Evolutionary conservation across 2,888 invertebrate species (phyloP), one percentile per base, ranked within the genome.

Genomic region (Eucera pruinosa): DNA sequence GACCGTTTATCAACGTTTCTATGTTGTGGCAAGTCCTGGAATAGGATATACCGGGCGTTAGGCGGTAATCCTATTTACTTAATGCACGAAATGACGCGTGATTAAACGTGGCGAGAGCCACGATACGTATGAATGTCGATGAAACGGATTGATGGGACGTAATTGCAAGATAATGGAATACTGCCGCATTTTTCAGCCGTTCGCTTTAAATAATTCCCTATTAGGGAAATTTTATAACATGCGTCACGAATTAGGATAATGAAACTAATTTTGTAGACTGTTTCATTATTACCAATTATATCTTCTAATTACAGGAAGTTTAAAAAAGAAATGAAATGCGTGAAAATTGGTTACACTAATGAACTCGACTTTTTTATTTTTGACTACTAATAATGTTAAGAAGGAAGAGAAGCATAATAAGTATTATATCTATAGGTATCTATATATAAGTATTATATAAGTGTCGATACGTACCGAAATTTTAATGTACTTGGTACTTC

Each of bases 71-170:
- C 73, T 71, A 77, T 83, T 83, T 76, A 76, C 58, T 84, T 82
- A 77, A 84, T 79, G 82, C 79, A 66, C 64, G 67, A 76, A 83
- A 83, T 76, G 84, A 74, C 71, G 79, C 73, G 79, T 50, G 73
- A 72, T 75, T 81, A 68, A 81, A 73, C 72, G 69, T 58, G 43
- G 47, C 62, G 70, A 55, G 54, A 45, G 33, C 23, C 57, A n/a
- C 25, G 47, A 61, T 62, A 57, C 43, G 25, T 62, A 64, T 67
- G 64, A 78, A 64, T 57, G 33, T 67, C 64, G 48, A 58, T 50
- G 73, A 62, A 81, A 65, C 60, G 62, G 61, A 65, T 72, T 58
- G 72, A 78, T 75, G 48, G 54, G 27, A 18, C 60, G 66, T 83
- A 79, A 81, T 82, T 80, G 69, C 57, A 41, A 27, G 52, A 41